These are phyloP conservation scores for Lampris megalopsis DNA, from an alignment of 2,113 vertebrate genomes.

Conservation along the genomic window DNA sequence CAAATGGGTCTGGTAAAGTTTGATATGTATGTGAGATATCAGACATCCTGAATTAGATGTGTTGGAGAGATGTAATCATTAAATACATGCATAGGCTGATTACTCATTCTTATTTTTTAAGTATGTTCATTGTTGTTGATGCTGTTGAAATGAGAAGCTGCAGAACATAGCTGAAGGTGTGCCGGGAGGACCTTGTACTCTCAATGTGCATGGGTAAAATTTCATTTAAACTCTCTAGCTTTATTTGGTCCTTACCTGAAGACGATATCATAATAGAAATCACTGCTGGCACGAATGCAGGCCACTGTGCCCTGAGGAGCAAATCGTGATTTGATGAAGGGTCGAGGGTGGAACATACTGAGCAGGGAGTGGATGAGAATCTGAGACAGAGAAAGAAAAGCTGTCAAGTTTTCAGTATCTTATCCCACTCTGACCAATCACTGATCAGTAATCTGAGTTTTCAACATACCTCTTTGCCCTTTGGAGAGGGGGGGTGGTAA, in stretches of 20 bases:
- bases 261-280: conserved; percentile 91
- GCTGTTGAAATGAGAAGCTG: no score
- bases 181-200: not conserved
- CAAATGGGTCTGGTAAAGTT: not conserved
- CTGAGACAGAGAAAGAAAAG: conserved; percentile 66
- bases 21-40: not conserved
- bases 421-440: not conserved
- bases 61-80: no score
- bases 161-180: no score
- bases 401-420: not conserved
- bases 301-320: conserved; percentile 93
- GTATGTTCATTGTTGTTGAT: no score
- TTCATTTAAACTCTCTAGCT: not conserved
- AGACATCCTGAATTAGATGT: not conserved
- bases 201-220: not conserved
- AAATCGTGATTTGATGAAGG: conserved; percentile 94
- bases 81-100: no score
- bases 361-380: conserved; percentile 91
- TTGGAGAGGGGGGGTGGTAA: conserved; percentile 91
- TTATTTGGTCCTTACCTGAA: conserved; percentile 86
- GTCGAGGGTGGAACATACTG: conserved; percentile 95
- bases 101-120: no score
- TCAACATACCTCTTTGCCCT: conserved; percentile 91
- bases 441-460: not conserved
- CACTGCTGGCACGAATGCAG: conserved; percentile 89